A percentile compares a stretch with the other conserved stretches of the same genome.
Conservation (phyloP, 2,797 vertebrate genomes). For the Melanogrammus aeglefinus region DNA sequence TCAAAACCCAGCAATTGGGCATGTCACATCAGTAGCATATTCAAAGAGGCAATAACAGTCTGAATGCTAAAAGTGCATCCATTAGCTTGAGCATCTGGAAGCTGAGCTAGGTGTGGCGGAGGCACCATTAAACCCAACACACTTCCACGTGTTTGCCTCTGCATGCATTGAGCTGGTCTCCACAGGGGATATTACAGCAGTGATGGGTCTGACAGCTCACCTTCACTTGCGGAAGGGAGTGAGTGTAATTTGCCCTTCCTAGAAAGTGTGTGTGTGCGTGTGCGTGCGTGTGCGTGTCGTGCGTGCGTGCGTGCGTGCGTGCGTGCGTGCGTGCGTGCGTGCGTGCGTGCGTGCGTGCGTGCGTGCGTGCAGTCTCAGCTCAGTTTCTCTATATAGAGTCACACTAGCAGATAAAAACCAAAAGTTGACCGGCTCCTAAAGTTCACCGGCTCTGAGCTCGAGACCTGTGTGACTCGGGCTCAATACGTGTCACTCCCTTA, state of each 20-base stretch:
- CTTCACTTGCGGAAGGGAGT: not conserved
- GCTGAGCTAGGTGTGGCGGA: not conserved
- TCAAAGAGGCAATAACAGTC: not conserved
- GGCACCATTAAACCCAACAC: not conserved
- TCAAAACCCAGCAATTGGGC: not conserved
- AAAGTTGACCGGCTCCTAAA: too few species aligned
- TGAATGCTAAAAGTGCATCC: not conserved
- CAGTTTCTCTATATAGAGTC: not conserved
- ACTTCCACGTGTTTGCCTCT: not conserved
- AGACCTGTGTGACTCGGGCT: slow-evolving; percentile 35
- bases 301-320: not conserved
- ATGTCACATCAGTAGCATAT: not conserved
- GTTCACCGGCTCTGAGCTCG: slow-evolving; percentile 33
- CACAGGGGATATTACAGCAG: not conserved
- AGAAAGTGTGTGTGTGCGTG: not conserved
- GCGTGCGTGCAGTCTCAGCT: not conserved
- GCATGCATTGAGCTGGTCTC: not conserved
- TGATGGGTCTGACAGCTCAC: not conserved
- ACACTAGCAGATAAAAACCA: not conserved
- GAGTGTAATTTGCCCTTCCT: not conserved
- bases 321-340: not conserved
- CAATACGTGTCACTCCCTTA: slow-evolving; percentile 10
- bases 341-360: slow-evolving; percentile 3
- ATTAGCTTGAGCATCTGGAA: not conserved
- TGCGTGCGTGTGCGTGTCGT: slow-evolving; percentile 6